Evolutionary conservation across 2,113 vertebrate genomes (phyloP), one percentile per base, ranked within the genome.

Genomic region (Sclerurus mexicanus): DNA sequence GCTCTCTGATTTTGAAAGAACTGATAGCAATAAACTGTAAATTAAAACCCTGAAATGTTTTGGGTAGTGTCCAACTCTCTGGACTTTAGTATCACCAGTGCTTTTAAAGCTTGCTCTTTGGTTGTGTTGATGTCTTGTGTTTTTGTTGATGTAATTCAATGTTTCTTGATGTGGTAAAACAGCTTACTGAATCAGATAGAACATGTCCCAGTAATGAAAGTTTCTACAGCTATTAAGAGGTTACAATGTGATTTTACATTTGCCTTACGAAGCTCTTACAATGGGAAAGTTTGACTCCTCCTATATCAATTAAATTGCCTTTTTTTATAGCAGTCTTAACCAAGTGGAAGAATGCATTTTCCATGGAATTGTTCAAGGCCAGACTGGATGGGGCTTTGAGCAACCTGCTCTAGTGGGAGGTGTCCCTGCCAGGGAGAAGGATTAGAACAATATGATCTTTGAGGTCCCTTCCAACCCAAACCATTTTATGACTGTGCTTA

Each of bases 381-480:
- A 56, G 40, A 14, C 8, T 63, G 22, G 12, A 33, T 63, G 40
- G 22, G 14, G 22, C 17, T 40, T 24, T 55, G n/a, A 62, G 47
- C 17, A 62, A 5, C 11, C 30, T 62, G 20, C 4, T 76, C 14
- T 40, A 23, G 30, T 49, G 62, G 30, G 31, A 55, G 5, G 14
- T 68, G 55, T 40, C 9, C 30, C 17, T 47, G n/a, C n/a, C 7
- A 25, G 39, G 39, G 62, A 53, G 62, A n/a, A 30, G 7, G 37
- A 20, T 6, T 47, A 30, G 46, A 53, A 82, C 0, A 0, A n/a
- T 11, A 14, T 46, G 6, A 10, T 82, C 24, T 60, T 82, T 53
- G 46, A 53, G 10, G 13, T 68, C 13, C 5, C 28, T 75, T 75
- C 40, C 55, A 69, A 19, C 30, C 40, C 47, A 90, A 69, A 47